Evolutionary conservation across 2,888 invertebrate species (phyloP), one percentile per base, ranked within the genome.

Genomic region (Adineta ricciae): DNA sequence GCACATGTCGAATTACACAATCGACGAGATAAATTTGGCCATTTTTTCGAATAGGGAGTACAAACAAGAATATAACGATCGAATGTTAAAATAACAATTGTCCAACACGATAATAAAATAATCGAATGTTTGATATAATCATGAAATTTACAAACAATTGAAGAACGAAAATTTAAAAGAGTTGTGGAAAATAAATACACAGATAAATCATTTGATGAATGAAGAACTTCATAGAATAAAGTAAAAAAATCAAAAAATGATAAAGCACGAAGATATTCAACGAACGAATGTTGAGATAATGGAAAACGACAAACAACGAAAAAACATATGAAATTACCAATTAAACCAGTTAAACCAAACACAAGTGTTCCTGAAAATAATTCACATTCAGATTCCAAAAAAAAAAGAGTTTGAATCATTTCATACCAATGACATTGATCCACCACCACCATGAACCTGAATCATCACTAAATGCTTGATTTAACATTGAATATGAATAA

Each of bases 71-170:
- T 78, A 19, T 24, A 78, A 41, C 78, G 78, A 41, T 78, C 78
- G 14, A 78, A 1, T 78, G 78, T 78, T 41, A 78, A 41, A 9
- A 7, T 24, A 41, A 41, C 78, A n/a, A 78, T 78, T 21, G 41
- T 41, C 78, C 78, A 78, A 78, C 78, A 78, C 19, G 78, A 41
- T 21, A 78, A 21, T n/a, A 78, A 78, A 11, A 78, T 78, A n/a
- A 41, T 78, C 14, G 19, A 0, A 78, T 78, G 14, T 32, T 78
- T 78, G 9, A 19, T 41, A 78, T 78, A 78, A 11, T 78, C 78
- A 41, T 78, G 41, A n/a, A 78, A n/a, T 78, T 78, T 78, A 78
- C 78, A 78, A n/a, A 78, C 0, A 9, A 78, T 41, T 41, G 78
- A 78, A 9, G 4, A 38, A 78, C 78, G 78, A 78, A 78, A 78